phyloP scores from a whole-genome alignment of 2,888 invertebrate genomes.

The Oscheius myriophilus region DNA sequence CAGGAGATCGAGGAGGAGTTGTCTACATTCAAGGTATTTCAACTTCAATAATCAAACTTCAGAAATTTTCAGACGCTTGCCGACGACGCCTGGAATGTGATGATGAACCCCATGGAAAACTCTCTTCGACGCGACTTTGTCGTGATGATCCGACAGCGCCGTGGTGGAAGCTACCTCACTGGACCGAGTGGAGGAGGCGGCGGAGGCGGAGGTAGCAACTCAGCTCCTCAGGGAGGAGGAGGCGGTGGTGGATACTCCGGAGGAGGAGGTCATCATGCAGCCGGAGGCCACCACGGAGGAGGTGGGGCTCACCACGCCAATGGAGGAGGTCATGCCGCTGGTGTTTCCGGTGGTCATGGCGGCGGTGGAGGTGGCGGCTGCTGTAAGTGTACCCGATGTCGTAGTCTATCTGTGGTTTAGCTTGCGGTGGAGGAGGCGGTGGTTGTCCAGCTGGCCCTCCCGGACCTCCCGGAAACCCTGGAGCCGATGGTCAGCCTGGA shows the following conservation, averaged over 20 bases:
- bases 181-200: background rate
- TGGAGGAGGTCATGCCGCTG: background rate
- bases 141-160: background rate
- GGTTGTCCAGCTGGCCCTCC: constrained; percentile 22
- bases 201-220: constrained; percentile 1
- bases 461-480: constrained; percentile 17
- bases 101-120: background rate
- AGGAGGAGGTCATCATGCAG: no score
- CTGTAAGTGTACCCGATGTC: background rate
- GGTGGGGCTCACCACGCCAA: background rate
- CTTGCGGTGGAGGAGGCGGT: background rate
- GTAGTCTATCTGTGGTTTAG: constrained; percentile 11
- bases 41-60: no score
- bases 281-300: constrained; percentile 9
- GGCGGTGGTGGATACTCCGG: constrained; percentile 5
- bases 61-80: constrained; percentile 2
- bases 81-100: constrained; percentile 20
- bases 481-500: constrained; percentile 4
- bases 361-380: constrained; percentile 19
- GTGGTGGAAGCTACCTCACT: constrained; percentile 5
- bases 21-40: constrained; percentile 10
- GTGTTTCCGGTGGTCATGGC: background rate
- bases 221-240: constrained; percentile 16
- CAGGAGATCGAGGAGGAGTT: constrained; percentile 8
- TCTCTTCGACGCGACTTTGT: background rate